Evolutionary conservation across 1,140 invertebrate genomes (phyloP).

Genomic region (Coptotermes formosanus): DNA sequence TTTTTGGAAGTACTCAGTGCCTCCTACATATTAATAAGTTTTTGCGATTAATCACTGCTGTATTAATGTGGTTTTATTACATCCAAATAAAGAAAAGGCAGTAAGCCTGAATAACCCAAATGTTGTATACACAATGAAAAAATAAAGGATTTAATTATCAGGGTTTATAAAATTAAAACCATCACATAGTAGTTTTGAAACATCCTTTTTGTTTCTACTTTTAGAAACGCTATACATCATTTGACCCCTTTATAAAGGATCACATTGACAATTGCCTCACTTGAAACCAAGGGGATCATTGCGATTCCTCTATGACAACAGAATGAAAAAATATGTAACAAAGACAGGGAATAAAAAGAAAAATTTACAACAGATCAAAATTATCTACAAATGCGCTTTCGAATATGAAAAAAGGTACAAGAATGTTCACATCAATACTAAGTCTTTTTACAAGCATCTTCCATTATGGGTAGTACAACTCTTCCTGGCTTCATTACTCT

Average conservation of each 20-base stretch:
- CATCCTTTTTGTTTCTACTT: slow-evolving; percentile 29
- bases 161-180: slow-evolving; percentile 14
- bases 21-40: no score
- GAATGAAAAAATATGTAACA: slow-evolving; percentile 11
- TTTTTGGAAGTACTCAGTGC: no score
- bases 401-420: slow-evolving; percentile 25
- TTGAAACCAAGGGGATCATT: not conserved
- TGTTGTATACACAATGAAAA: not conserved
- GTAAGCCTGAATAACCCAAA: not conserved
- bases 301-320: slow-evolving; percentile 11
- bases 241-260: slow-evolving; percentile 27
- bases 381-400: slow-evolving; percentile 27
- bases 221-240: slow-evolving; percentile 29
- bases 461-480: not conserved
- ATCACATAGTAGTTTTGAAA: slow-evolving; percentile 24
- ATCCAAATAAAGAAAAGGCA: not conserved
- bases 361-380: slow-evolving; percentile 24
- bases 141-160: not conserved
- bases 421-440: slow-evolving; percentile 26
- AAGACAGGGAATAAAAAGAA: slow-evolving; percentile 20
- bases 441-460: slow-evolving; percentile 28
- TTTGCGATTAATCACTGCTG: no score
- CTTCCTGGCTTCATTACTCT: not conserved
- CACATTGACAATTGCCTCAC: slow-evolving; percentile 25
- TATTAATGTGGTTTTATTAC: not conserved